Evolutionary conservation across 2,888 invertebrate genomes (phyloP).

Genomic region (Crocallis elinguaria): DNA sequence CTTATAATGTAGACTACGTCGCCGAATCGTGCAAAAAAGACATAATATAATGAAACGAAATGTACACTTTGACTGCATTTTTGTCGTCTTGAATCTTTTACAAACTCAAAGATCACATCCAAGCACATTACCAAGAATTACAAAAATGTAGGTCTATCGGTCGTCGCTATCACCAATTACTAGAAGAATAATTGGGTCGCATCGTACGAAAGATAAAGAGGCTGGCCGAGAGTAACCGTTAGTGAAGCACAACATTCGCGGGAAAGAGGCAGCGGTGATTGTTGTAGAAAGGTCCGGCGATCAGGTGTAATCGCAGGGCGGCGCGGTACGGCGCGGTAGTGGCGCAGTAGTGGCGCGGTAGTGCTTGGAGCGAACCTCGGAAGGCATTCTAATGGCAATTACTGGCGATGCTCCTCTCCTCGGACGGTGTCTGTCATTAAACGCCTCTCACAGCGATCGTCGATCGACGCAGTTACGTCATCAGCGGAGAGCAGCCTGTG

Average conservation of each 20-base stretch:
- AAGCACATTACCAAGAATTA: neutral
- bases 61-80: neutral
- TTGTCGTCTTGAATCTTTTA: neutral
- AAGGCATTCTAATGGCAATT: conserved; percentile 19
- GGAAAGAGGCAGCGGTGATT: neutral
- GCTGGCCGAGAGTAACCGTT: conserved; percentile 8
- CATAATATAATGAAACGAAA: neutral
- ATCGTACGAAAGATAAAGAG: conserved; percentile 12
- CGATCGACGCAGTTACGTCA: neutral
- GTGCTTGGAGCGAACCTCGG: neutral
- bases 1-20: neutral
- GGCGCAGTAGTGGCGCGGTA: neutral
- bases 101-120: neutral
- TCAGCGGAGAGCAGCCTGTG: neutral
- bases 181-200: conserved; percentile 7
- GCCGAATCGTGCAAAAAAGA: neutral
- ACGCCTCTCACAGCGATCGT: conserved; percentile 13
- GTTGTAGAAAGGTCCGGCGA: conserved; percentile 11
- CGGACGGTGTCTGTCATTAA: conserved; percentile 10
- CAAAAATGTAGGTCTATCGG: conserved; percentile 1
- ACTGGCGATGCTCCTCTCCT: conserved; percentile 15
- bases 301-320: conserved; percentile 1
- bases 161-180: conserved; percentile 2
- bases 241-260: conserved; percentile 2
- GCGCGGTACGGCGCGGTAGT: neutral